A percentile compares a stretch with the other conserved stretches of the same genome.
These are phyloP conservation scores for Pasiphila rectangulata DNA, from an alignment of 2,888 invertebrate genomes.

Conservation along the genomic window DNA sequence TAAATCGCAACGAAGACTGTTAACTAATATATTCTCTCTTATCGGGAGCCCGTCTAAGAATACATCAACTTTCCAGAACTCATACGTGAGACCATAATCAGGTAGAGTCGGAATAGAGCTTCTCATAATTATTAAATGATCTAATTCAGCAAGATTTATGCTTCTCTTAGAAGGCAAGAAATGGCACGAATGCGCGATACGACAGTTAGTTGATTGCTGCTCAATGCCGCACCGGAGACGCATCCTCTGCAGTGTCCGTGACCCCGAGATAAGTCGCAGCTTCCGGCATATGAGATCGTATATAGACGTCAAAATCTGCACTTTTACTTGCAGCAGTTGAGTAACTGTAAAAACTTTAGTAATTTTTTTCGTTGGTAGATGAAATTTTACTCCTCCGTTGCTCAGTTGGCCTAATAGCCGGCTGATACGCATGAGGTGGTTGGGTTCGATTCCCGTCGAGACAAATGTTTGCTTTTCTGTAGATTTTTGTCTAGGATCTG, in stretches of 20 bases:
- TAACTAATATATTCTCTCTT: too few species aligned
- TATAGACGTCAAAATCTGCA: conserved; percentile 11
- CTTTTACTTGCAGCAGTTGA: background rate
- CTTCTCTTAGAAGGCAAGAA: conserved; percentile 9
- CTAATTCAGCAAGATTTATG: conserved; percentile 1
- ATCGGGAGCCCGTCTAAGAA: background rate
- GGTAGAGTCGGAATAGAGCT: conserved; percentile 6
- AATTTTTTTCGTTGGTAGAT: background rate
- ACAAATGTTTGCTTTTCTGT: too few species aligned
- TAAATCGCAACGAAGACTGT: too few species aligned
- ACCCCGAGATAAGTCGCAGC: conserved; percentile 62
- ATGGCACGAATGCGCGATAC: conserved; percentile 24
- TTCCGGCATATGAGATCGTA: conserved; percentile 55
- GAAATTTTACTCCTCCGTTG: too few species aligned
- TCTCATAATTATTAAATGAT: conserved; percentile 1
- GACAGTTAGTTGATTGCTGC: conserved; percentile 65
- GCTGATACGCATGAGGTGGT: too few species aligned
- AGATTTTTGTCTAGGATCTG: too few species aligned
- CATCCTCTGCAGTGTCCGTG: conserved; percentile 70
- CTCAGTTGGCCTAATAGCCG: too few species aligned
- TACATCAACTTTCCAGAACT: background rate
- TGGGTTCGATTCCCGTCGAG: too few species aligned
- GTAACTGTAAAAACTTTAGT: background rate
- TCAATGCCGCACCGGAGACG: conserved; percentile 69
- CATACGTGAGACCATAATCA: too few species aligned